phyloP scores from a whole-genome alignment of 2,797 vertebrate species.

The Selene dorsalis region DNA sequence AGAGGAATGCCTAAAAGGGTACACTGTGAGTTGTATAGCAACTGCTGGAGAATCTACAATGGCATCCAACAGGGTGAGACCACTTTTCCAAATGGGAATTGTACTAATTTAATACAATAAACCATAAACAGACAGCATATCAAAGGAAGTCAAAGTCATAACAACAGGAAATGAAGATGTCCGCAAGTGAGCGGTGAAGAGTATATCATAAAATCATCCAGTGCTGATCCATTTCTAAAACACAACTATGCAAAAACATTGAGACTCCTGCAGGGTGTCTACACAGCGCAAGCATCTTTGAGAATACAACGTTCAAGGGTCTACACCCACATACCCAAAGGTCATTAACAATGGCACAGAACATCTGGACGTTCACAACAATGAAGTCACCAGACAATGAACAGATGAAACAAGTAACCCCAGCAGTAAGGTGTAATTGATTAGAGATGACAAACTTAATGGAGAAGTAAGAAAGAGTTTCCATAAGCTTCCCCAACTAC shows the following conservation, averaged over 20 bases:
- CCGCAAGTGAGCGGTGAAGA: neutral
- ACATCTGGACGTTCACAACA: slow-evolving; percentile 42
- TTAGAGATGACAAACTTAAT: slow-evolving; percentile 10
- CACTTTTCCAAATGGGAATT: neutral
- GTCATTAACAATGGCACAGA: slow-evolving; percentile 42
- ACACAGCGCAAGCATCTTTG: slow-evolving; percentile 34
- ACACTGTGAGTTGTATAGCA: slow-evolving; percentile 3
- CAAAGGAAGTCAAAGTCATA: neutral
- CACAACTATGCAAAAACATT: neutral
- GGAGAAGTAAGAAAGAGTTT: neutral
- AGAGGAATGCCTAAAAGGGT: slow-evolving; percentile 37
- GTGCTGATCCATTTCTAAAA: neutral
- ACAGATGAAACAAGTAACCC: slow-evolving; percentile 21
- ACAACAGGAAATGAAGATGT: neutral
- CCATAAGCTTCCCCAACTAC: neutral
- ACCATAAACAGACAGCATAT: neutral
- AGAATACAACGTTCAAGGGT: slow-evolving; percentile 20
- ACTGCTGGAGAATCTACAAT: slow-evolving; percentile 9
- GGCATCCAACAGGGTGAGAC: neutral
- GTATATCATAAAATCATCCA: too few species aligned
- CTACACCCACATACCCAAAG: slow-evolving; percentile 29
- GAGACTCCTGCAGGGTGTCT: slow-evolving; percentile 17
- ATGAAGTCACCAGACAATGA: slow-evolving; percentile 25
- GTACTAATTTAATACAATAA: neutral
- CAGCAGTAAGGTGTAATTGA: neutral